Evolutionary conservation across 2,113 vertebrate species (phyloP).

Genomic region (Ptychochromis oligacanthus): DNA sequence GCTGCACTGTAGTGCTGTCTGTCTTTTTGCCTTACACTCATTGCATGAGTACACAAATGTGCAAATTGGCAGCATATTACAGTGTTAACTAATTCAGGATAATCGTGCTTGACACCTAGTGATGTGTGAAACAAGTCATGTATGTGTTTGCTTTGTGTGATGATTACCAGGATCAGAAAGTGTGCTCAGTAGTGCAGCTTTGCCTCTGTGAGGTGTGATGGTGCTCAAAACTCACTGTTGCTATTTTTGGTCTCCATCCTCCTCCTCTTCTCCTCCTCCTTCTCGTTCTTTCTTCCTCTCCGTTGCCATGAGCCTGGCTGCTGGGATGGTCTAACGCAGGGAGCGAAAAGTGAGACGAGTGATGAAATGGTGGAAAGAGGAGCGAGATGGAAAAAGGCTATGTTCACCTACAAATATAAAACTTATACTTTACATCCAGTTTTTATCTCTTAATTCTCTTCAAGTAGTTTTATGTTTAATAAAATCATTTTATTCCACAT

Average conservation of each 20-base stretch:
- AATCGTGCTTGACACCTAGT: conserved; percentile 13
- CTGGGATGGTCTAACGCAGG: conserved; percentile 51
- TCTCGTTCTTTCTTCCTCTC: background rate
- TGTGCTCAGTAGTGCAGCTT: conserved; percentile 39
- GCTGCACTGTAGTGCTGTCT: background rate
- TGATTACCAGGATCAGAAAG: conserved; percentile 40
- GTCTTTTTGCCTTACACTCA: background rate
- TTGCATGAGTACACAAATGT: background rate
- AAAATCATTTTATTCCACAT: background rate
- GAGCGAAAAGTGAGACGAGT: conserved; percentile 46
- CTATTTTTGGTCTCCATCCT: conserved; percentile 73
- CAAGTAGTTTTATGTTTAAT: background rate
- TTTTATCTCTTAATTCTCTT: background rate
- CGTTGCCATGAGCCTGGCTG: conserved; percentile 74
- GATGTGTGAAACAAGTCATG: conserved; percentile 29
- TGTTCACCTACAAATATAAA: background rate
- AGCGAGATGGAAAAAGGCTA: background rate
- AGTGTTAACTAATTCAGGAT: conserved; percentile 15
- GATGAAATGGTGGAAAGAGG: conserved; percentile 24
- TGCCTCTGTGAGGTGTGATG: conserved; percentile 66
- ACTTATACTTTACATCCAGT: background rate
- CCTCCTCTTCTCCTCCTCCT: conserved; percentile 4
- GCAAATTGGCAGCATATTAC: conserved; percentile 20
- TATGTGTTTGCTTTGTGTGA: conserved; percentile 1
- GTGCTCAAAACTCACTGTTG: conserved; percentile 56